Conservation (phyloP, 2,797 vertebrate genomes). For the Leuciscus waleckii region DNA sequence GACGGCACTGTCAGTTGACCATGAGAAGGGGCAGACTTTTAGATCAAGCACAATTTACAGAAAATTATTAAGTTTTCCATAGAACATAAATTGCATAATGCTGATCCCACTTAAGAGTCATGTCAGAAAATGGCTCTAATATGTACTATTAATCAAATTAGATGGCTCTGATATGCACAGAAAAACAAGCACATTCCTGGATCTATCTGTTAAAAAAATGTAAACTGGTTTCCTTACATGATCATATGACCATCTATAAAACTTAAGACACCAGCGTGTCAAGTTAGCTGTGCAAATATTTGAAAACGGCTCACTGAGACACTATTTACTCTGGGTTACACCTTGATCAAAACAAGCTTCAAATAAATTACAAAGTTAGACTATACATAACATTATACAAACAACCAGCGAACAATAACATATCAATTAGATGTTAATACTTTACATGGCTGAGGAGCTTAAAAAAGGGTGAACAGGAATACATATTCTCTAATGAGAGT, state of each 20-base stretch:
- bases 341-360: constrained; percentile 35
- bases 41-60: background rate
- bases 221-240: background rate
- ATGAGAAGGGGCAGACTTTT: background rate
- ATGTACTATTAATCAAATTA: background rate
- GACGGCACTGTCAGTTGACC: constrained; percentile 29
- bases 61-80: background rate
- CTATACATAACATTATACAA: constrained; percentile 5
- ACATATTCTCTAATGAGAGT: background rate
- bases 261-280: constrained; percentile 19
- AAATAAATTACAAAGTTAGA: background rate
- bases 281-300: constrained; percentile 56
- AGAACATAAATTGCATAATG: constrained; percentile 6
- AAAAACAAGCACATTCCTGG: background rate
- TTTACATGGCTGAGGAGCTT: constrained; percentile 13
- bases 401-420: background rate
- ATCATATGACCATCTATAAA: constrained; percentile 36
- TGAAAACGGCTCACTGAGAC: constrained; percentile 31
- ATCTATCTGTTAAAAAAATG: background rate
- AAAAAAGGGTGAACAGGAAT: background rate
- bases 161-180: no score
- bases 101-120: background rate
- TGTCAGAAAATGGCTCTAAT: background rate
- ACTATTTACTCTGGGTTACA: constrained; percentile 53
- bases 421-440: background rate